Evolutionary conservation across 2,797 vertebrate genomes (phyloP), one percentile per base, ranked within the genome.

Genomic region (Apodemus agrarius): DNA sequence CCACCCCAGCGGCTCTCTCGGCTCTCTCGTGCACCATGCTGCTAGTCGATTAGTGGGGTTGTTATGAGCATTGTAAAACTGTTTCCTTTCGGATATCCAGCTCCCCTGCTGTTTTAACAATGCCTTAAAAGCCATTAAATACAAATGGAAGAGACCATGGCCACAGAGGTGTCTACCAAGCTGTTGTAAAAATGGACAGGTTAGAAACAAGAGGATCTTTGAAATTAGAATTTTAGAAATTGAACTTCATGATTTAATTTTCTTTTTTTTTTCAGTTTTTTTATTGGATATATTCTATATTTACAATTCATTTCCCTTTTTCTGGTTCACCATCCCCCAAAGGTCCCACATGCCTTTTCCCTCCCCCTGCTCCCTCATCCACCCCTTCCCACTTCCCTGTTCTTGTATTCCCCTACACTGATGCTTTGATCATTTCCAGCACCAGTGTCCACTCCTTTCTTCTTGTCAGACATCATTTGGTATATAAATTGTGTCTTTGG

Each of bases 51-150:
- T 69, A 91, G 59, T 87, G 83, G 12, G 76, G 54, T 79, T 49
- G 83, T 95, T 95, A 96, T 16, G 87, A 85, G 43, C 46, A 31
- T 40, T 93, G 72, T 97, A 96, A 96, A 97, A 88, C 63, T 85
- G 67, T 78, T 89, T 57, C 40, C 81, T n/a, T 96, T 95, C 89
- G 88, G 93, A 74, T 3, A 54, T 54, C 5, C n/a, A 49, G 85
- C 83, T 97, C 52, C 95, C 90, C 63, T 43, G 65, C 91, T 96
- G 95, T 89, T 94, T 97, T 96, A 87, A 95, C 96, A 96, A 86
- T 88, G 83, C 93, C 90, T 96, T 88, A 93, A 69, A 95, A 90
- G 57, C 72, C 49, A 96, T 92, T 92, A 94, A 96, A 37, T 57
- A 11, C 21, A 19, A 40, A 80, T 88, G 92, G 93, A 82, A 95